Evolutionary conservation across 2,797 vertebrate genomes (phyloP).

Genomic region (Denticeps clupeoides): DNA sequence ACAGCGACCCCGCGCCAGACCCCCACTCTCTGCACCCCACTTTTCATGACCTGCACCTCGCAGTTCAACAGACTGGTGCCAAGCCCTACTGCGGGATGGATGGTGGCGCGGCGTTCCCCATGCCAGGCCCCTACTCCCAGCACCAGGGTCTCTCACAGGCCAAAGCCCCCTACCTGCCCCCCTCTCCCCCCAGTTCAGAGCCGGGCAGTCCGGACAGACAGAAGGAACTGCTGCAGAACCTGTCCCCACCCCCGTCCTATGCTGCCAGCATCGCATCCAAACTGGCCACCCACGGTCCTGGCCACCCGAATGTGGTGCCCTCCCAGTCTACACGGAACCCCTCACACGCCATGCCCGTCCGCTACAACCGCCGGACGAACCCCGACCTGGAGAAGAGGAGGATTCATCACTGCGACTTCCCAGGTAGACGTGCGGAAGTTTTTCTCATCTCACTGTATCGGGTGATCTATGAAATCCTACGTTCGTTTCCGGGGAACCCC

Average conservation of each 20-base stretch:
- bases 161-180: constrained; percentile 82
- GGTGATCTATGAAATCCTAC: constrained; percentile 3
- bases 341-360: constrained; percentile 58
- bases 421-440: constrained; percentile 59
- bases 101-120: constrained; percentile 50
- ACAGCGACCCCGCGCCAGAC: constrained; percentile 60
- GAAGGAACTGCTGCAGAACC: constrained; percentile 87
- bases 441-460: constrained; percentile 4
- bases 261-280: constrained; percentile 94
- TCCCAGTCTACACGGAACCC: constrained; percentile 22
- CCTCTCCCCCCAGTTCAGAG: constrained; percentile 90
- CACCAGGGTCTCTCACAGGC: constrained; percentile 39
- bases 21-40: constrained; percentile 62
- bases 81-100: constrained; percentile 77
- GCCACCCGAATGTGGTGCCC: no score
- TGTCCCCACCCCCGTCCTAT: constrained; percentile 90
- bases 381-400: constrained; percentile 93
- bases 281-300: constrained; percentile 64
- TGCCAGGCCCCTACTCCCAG: constrained; percentile 67
- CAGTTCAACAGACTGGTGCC: constrained; percentile 66
- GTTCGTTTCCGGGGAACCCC: no score
- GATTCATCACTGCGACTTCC: constrained; percentile 97
- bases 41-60: constrained; percentile 70
- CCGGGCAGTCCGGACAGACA: constrained; percentile 93
- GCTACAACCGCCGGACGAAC: constrained; percentile 95